Base-by-base conservation (phyloP, 2,888 invertebrate genomes). In the Stratiomys singularior region DNA sequence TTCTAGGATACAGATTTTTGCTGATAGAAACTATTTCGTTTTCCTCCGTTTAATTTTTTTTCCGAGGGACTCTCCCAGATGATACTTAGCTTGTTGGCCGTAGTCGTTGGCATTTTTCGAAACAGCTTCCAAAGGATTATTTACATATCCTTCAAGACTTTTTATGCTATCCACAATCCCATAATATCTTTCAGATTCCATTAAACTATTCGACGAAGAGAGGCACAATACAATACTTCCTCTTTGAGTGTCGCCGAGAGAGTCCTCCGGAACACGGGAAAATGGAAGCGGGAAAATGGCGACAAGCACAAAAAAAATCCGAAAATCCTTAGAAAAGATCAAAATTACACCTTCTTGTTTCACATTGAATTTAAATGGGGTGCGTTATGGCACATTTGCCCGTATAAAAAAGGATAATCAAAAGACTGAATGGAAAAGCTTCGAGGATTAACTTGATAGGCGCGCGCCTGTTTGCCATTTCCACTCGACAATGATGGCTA, bases 331-430 rank as follows among this genome's bases (percentile, higher is more conserved):
- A 37, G 37, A 69, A 30, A 69, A 47, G 4, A 52, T 52, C 52
- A 13, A 52, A 52, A 52, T 69, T 69, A 69, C 69, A 69, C 69
- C 69, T 69, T 69, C 47, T 69, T 69, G 25, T 69, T 23, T 18
- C 5, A 30, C 69, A 69, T 46, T 69, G 69, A 69, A 69, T 69
- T 69, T 47, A 25, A 69, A 69, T 69, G 46, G 69, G 46, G 69
- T 69, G 69, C 69, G 69, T 69, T 69, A 69, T 69, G 25, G 69
- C 47, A 69, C 47, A 69, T 69, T 46, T 69, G 37, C 25, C 47
- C 4, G 46, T 46, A 46, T 69, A 69, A 69, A 37, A n/a, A 27
- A 21, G 69, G 46, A 47, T 46, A 69, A 69, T 69, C 47, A 69
- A 69, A n/a, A 23, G 47, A 9, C 46, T 69, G 15, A 47, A 69